These are phyloP conservation scores for Steromphala cineraria DNA, from an alignment of 2,888 invertebrate species.

Conservation along the genomic window DNA sequence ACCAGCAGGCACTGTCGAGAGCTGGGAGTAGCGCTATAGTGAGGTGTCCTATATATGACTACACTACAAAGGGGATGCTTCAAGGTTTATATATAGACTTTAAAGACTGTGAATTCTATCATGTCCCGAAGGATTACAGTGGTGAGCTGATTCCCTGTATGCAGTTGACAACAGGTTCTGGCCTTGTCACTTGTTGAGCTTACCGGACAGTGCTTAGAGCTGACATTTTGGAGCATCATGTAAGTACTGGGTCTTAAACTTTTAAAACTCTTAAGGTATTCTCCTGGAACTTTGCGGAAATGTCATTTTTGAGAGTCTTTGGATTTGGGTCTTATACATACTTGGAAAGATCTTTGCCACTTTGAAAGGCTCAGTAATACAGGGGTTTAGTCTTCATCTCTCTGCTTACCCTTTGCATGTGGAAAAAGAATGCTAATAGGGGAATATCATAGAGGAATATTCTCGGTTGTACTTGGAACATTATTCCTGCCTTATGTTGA, in stretches of 20 bases:
- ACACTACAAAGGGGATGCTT: constrained; percentile 15
- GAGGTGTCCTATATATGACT: background rate
- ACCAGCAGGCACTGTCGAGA: background rate
- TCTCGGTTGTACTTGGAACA: no score
- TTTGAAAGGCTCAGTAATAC: no score
- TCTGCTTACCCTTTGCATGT: no score
- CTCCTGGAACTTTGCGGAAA: constrained; percentile 6
- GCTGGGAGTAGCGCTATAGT: background rate
- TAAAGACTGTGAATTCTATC: constrained; percentile 21
- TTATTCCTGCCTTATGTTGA: no score
- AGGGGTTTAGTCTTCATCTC: no score
- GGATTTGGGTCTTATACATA: background rate
- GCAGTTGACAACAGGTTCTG: background rate
- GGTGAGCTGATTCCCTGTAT: constrained; percentile 6
- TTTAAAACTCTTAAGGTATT: constrained; percentile 5
- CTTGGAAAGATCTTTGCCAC: no score
- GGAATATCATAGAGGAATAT: no score
- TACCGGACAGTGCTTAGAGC: background rate
- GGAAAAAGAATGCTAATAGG: no score
- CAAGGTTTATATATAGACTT: constrained; percentile 17
- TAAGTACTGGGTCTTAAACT: constrained; percentile 4
- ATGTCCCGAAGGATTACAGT: constrained; percentile 3
- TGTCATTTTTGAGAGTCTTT: constrained; percentile 7
- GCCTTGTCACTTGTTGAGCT: background rate
- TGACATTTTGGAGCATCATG: constrained; percentile 10